Conservation (phyloP, 2,113 vertebrate genomes). For the Chamaetylas fuelleborni region DNA sequence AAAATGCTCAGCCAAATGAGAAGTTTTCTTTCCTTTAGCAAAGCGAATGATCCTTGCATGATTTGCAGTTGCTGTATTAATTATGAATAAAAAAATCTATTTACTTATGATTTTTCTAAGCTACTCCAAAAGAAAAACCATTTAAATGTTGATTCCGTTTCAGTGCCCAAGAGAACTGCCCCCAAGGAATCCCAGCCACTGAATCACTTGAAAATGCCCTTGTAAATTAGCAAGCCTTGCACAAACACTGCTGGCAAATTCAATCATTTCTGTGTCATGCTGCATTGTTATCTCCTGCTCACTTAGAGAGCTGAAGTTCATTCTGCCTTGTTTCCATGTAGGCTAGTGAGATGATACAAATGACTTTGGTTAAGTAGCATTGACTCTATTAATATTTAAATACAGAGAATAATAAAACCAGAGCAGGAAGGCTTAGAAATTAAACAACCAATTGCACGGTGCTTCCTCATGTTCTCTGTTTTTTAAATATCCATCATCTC, state of each 20-base stretch:
- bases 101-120: constrained; percentile 33
- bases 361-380: constrained; percentile 21
- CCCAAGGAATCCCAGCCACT: constrained; percentile 33
- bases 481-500: neutral
- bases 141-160: constrained; percentile 52
- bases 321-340: constrained; percentile 19
- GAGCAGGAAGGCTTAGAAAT: neutral
- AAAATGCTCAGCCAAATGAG: neutral
- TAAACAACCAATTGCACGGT: neutral
- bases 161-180: constrained; percentile 17
- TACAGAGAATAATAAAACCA: constrained; percentile 25
- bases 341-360: neutral
- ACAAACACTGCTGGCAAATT: constrained; percentile 59
- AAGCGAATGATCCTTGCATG: constrained; percentile 13
- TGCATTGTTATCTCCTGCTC: constrained; percentile 45
- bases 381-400: constrained; percentile 55
- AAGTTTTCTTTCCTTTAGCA: neutral
- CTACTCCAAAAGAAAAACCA: constrained; percentile 44
- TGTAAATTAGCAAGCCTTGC: constrained; percentile 53
- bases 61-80: constrained; percentile 54
- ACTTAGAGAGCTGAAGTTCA: constrained; percentile 33
- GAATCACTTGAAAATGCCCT: constrained; percentile 52
- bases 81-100: constrained; percentile 40
- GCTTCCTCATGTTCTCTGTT: neutral
- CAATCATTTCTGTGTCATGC: constrained; percentile 45